Conservation (phyloP, 1,140 invertebrate species). For the Philopotamus ludificatus region DNA sequence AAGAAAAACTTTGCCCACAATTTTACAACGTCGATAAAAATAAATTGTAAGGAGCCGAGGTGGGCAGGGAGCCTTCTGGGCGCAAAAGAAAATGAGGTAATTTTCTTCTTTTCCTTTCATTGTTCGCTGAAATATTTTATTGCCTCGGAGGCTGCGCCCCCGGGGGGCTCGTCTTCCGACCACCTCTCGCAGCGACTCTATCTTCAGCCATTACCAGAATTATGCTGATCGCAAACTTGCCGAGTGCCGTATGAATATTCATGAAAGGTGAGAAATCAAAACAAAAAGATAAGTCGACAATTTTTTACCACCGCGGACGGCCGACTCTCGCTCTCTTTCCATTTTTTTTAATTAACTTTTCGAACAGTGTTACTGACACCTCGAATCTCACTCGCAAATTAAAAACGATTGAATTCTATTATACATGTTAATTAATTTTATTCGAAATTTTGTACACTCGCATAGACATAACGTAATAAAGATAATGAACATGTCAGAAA, state of each 20-base stretch:
- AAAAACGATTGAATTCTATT: too few relatives aligned
- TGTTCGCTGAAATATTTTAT: conserved; percentile 40
- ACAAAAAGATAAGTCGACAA: too few relatives aligned
- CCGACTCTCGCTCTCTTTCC: too few relatives aligned
- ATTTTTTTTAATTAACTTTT: too few relatives aligned
- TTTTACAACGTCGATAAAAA: conserved; percentile 42
- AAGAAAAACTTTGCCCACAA: conserved; percentile 29
- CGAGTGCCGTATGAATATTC: conserved; percentile 17
- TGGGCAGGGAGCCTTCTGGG: conserved; percentile 4
- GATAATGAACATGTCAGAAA: too few relatives aligned
- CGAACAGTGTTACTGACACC: too few relatives aligned
- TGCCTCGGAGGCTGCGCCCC: conserved; percentile 27
- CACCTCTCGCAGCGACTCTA: not conserved
- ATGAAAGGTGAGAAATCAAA: conserved; percentile 3
- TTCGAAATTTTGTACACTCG: too few relatives aligned
- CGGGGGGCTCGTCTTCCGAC: conserved; percentile 9
- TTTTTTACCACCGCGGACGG: too few relatives aligned
- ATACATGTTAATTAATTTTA: too few relatives aligned
- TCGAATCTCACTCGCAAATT: too few relatives aligned
- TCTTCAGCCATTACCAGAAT: conserved; percentile 4
- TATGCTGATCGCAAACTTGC: conserved; percentile 19
- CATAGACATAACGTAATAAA: too few relatives aligned
- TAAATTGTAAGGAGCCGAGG: conserved; percentile 36
- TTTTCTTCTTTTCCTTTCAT: conserved; percentile 41
- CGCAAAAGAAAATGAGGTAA: conserved; percentile 41